Percentiles rank a stretch among this genome's conserved stretches.
Conservation (phyloP, 1,140 invertebrate genomes). For the Yoshiicerus persimilis region DNA sequence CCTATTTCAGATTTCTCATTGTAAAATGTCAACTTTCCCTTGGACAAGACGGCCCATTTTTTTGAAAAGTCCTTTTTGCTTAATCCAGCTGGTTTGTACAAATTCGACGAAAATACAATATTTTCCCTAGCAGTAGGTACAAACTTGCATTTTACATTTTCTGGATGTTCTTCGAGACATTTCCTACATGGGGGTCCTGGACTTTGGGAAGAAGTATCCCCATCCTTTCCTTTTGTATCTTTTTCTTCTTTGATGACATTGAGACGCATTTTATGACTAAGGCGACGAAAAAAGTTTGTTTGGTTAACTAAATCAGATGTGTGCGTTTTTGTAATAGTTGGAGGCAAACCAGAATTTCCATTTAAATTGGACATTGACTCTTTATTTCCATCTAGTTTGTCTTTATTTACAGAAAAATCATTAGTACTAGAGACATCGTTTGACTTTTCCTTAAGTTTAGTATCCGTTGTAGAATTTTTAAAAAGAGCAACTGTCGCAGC, state of each 20-base stretch:
- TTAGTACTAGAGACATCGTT: background rate
- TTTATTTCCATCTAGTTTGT: background rate
- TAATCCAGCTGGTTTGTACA: conserved; percentile 40
- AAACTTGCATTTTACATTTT: conserved; percentile 41
- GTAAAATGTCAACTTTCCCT: conserved; percentile 42
- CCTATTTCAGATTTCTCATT: conserved; percentile 33
- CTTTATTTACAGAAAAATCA: background rate
- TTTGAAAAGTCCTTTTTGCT: conserved; percentile 43
- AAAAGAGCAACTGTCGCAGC: background rate
- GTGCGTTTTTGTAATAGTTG: background rate
- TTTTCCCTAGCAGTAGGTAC: conserved; percentile 12
- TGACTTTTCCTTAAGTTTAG: background rate
- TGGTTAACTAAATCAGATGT: background rate
- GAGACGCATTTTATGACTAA: conserved; percentile 40
- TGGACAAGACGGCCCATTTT: conserved; percentile 26
- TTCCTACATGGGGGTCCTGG: conserved; percentile 14
- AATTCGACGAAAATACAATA: conserved; percentile 27
- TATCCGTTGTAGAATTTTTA: background rate
- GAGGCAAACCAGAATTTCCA: background rate
- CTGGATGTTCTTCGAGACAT: conserved; percentile 37
- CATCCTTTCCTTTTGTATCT: background rate
- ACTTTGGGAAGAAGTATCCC: background rate
- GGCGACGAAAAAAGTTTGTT: conserved; percentile 34
- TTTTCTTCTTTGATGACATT: conserved; percentile 39
- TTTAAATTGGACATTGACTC: background rate